Evolutionary conservation across 2,797 vertebrate genomes (phyloP), one percentile per base, ranked within the genome.

Genomic region (Lacerta bilineata): DNA sequence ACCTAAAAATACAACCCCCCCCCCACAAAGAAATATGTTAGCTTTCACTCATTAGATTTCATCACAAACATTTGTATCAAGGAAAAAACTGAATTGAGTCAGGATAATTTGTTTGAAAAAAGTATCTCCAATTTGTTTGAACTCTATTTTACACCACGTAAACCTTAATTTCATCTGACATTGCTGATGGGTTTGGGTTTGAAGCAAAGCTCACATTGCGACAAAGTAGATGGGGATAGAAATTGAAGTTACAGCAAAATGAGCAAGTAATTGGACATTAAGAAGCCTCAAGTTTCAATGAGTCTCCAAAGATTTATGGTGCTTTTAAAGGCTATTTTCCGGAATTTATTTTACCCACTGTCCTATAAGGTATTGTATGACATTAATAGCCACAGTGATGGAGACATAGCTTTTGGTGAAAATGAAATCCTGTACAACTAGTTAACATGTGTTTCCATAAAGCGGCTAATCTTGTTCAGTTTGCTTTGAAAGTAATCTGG

Each of bases 401-500:
- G 89, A 88, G 87, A 88, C 25, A 15, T 91, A 88, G 75, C 86
- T 88, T 90, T 87, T 87, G 78, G 18, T 84, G 29, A 83, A 91
- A 94, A 91, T 82, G 41, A 90, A 66, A 86, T 93, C 87, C 91
- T 80, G 84, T 91, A 88, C 68, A 85, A 77, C 82, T 59, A 91
- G 87, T 93, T 95, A 95, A 91, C 90, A 84, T 90, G 80, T 93
- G 90, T 94, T 94, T 92, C 88, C 84, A 88, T 93, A 95, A 94
- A 92, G 80, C 90, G 93, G 90, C 78, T 95, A 93, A 93, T 95
- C 93, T 94, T 0, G 80, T 93, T 92, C 89, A 90, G 72, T 15
- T 68, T 80, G 76, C 92, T 95, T 95, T 96, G 95, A 95, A 94
- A 92, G 72, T 93, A 95, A 94, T 92, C 90, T 92, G 86, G 76